Conservation (phyloP, 2,113 vertebrate species). For the Octodon degus region DNA sequence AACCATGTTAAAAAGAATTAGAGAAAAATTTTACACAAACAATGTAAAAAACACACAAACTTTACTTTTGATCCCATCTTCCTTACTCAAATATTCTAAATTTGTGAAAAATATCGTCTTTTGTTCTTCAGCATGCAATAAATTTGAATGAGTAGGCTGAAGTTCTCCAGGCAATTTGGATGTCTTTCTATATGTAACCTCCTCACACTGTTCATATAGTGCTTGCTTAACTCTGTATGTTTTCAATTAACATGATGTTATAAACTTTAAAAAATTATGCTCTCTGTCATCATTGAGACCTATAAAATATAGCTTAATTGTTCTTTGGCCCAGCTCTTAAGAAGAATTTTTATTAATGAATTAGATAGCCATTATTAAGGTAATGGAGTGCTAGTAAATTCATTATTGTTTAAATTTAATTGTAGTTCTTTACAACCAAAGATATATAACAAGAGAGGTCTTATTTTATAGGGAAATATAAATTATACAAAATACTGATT, state of each 20-base stretch:
- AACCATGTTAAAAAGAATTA: conserved; percentile 25
- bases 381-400: conserved; percentile 58
- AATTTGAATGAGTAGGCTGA: not conserved
- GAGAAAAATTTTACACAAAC: conserved; percentile 1
- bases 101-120: not conserved
- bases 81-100: not conserved
- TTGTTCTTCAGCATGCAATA: not conserved
- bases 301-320: conserved; percentile 56
- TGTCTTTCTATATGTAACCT: too few relatives aligned
- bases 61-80: not conserved
- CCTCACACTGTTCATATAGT: not conserved
- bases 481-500: conserved; percentile 38
- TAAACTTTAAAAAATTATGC: conserved; percentile 17
- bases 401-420: conserved; percentile 71
- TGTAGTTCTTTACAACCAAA: conserved; percentile 51
- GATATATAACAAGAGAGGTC: not conserved
- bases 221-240: conserved; percentile 8
- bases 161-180: too few relatives aligned
- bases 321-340: conserved; percentile 48
- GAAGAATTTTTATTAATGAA: conserved; percentile 60
- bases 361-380: conserved; percentile 64
- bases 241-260: conserved; percentile 30
- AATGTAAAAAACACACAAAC: not conserved
- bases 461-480: conserved; percentile 51
- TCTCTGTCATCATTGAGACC: conserved; percentile 24